Base-by-base conservation (phyloP, 1,140 invertebrate genomes). In the Heliconius melpomene region DNA sequence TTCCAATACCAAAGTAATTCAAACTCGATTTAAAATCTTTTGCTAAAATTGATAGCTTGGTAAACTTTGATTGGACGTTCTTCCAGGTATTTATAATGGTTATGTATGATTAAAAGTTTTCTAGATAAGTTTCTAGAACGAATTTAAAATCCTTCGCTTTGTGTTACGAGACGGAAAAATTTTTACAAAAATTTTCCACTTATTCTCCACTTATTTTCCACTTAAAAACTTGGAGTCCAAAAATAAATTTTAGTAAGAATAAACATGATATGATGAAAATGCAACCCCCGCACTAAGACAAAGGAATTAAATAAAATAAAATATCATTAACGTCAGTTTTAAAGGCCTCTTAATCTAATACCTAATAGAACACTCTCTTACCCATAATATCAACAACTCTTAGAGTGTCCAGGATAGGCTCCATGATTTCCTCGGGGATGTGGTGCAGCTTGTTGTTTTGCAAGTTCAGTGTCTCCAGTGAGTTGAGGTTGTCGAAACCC, bases 401-500 rank as follows among this genome's bases (percentile, higher is more conserved):
- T 1, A 98, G 93, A 0, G 97, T 98, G 88, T 98, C 98, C 66
- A 98, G 95, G 79, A 98, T 96, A 11, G 97, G 97, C 87, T 98
- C 97, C 95, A 98, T 98, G n/a, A 98, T 97, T 85, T 98, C 98
- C 87, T 98, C 97, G 0, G 97, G 95, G 77, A 98, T 96, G 82
- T 97, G 96, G 54, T 95, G 95, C 73, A 99, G 89, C 88, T 98
- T 98, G 92, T 98, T 98, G 89, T 98, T 98, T 87, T 98, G 97
- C 50, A 99, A 94, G 89, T 97, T 98, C 7, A 99, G 91, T 13
- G 97, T 98, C 93, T 98, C 97, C 90, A 99, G 91, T 1, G 98
- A 98, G 90, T 98, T 98, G 36, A 99, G 95, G 87, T 97, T 97
- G 81, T 98, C 97, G 84, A 98, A 98, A 13, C 97, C 96, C 93